phyloP scores from a whole-genome alignment of 2,797 vertebrate species.

The Acomys russatus region DNA sequence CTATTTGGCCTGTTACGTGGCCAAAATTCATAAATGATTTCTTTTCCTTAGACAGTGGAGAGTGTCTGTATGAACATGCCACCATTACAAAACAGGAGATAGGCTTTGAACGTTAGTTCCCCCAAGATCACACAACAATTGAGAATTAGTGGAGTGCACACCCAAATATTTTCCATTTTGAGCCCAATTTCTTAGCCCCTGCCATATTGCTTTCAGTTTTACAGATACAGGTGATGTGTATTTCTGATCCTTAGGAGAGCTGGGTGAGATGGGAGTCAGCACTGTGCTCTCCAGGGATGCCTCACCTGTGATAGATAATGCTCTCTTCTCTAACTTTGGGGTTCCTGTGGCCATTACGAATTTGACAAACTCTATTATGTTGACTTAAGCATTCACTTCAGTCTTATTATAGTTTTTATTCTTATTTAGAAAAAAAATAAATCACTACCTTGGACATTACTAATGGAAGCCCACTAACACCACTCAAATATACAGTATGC shows the following conservation, averaged over 20 bases:
- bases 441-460: not conserved
- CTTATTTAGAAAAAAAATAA: not conserved
- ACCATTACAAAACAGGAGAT: not conserved
- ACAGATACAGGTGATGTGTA: rapidly evolving
- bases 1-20: not conserved
- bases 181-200: not conserved
- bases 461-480: too few relatives aligned
- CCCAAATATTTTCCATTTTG: not conserved
- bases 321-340: not conserved
- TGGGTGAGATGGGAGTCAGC: rapidly evolving
- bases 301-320: not conserved
- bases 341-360: not conserved
- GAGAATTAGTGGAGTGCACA: not conserved
- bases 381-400: not conserved
- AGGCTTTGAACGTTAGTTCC: not conserved
- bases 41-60: not conserved
- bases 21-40: not conserved
- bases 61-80: not conserved
- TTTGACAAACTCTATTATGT: not conserved
- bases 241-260: not conserved
- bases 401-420: not conserved
- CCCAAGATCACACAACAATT: not conserved
- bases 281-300: too few relatives aligned
- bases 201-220: not conserved
- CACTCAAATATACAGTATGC: not conserved